These are phyloP conservation scores for Laterallus jamaicensis DNA, from an alignment of 2,113 vertebrate genomes.

Conservation along the genomic window DNA sequence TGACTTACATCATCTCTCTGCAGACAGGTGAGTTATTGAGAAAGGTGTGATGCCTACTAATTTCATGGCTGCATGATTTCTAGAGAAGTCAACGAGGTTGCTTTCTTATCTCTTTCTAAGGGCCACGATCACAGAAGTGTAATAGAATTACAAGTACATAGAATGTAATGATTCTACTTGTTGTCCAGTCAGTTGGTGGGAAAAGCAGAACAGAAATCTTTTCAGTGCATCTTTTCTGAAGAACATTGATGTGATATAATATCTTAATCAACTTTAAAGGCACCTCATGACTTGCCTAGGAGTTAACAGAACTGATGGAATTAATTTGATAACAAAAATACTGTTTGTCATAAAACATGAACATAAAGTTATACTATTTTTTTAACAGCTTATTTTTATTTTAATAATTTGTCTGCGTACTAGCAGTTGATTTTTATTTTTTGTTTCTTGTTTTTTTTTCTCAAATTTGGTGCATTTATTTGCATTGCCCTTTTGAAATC, in stretches of 20 bases:
- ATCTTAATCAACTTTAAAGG: not conserved
- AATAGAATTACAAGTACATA: no score
- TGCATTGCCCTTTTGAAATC: no score
- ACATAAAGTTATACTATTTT: conserved; percentile 34
- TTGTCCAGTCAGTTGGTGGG: not conserved
- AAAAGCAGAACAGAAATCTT: not conserved
- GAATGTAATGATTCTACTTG: not conserved
- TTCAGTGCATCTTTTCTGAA: not conserved
- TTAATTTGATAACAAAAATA: conserved; percentile 33
- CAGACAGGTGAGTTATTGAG: not conserved
- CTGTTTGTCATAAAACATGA: conserved; percentile 6
- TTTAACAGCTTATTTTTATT: conserved; percentile 40
- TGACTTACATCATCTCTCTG: not conserved
- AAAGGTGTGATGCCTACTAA: not conserved
- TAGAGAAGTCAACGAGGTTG: not conserved
- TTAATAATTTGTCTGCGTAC: not conserved
- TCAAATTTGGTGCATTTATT: no score
- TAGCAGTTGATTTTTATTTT: not conserved
- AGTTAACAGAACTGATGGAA: not conserved
- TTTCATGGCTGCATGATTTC: not conserved
- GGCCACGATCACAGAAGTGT: not conserved
- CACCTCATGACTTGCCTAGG: conserved; percentile 17
- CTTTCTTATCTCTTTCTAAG: not conserved
- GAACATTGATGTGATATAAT: not conserved
- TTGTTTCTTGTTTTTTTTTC: no score